Evolutionary conservation across 2,888 invertebrate species (phyloP).

Genomic region (Fragum whitleyi): DNA sequence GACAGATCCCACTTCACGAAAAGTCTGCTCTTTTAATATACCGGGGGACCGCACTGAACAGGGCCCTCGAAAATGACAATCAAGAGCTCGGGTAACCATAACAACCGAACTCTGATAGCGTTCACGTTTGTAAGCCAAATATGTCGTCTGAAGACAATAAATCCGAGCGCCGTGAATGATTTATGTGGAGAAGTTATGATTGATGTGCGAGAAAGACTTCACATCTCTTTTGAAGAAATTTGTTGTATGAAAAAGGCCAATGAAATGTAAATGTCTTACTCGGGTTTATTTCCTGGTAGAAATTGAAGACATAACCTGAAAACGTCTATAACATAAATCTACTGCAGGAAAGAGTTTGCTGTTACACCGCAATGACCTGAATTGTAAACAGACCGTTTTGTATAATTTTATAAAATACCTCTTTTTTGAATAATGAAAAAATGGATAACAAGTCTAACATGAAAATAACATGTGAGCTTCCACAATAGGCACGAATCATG

Average conservation of each 20-base stretch:
- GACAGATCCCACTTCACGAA: constrained; percentile 8
- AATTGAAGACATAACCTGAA: no score
- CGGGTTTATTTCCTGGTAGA: not conserved
- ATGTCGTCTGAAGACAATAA: constrained; percentile 58
- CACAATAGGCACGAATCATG: no score
- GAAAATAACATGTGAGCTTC: no score
- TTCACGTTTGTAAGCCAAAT: constrained; percentile 46
- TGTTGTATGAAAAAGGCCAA: constrained; percentile 16
- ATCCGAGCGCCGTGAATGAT: constrained; percentile 58
- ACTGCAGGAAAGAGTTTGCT: no score
- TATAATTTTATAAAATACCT: no score
- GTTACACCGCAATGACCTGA: no score
- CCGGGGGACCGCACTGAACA: constrained; percentile 9
- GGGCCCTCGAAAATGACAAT: constrained; percentile 34
- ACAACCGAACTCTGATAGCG: constrained; percentile 43
- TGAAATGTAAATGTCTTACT: not conserved
- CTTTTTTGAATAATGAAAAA: no score
- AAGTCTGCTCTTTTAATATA: constrained; percentile 6
- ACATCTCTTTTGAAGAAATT: constrained; percentile 28
- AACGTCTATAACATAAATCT: no score
- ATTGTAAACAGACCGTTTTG: no score
- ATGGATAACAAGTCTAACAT: no score
- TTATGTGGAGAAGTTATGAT: constrained; percentile 64
- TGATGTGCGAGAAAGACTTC: constrained; percentile 47
- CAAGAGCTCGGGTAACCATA: constrained; percentile 20